Base-by-base conservation (phyloP, 2,113 vertebrate species). In the Etheostoma cragini region DNA sequence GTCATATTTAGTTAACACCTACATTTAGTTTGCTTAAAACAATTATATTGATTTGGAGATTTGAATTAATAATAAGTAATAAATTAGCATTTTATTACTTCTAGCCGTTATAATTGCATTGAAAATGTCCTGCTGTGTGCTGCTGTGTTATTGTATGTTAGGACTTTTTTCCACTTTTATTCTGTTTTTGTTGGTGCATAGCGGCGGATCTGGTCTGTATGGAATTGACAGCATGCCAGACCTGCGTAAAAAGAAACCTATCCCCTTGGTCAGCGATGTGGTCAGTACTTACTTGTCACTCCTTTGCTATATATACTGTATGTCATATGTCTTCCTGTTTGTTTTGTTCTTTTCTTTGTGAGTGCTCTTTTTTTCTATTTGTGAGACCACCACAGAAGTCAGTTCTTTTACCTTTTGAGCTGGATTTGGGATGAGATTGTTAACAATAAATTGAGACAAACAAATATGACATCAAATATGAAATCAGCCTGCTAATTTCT, bases 201-300 rank as follows among this genome's bases (percentile, higher is more conserved):
- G 98, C 89, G 95, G 96, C 54, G 97, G 95, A 21, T 96, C 97
- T 73, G 97, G 97, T 42, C 96, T 99, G 77, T 99, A 97, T 91
- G 98, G 98, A 81, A 99, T 99, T 1, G 98, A 99, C 86, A 99
- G 98, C 91, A 99, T 99, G 98, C 98, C 98, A 0, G 97, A 99
- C 88, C 94, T 99, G 46, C 98, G 97, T 56, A 98, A 97, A 93
- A 98, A 96, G 95, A 99, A 98, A 87, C 96, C 97, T 4, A 94
- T 99, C 76, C 95, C 98, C 1, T 94, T 99, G 91, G 98, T 99
- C 94, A 99, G 98, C 89, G 98, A 99, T 80, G 93, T 99, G 98
- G 98, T 99, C 87, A 97, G 98, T 96, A 65, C 12, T 49, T 14
- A 47, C 24, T 30, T 56, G 2, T 72, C 22, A 8, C 26, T 62